phyloP scores from a whole-genome alignment of 2,113 vertebrate genomes.

The Oreocharis arfaki region DNA sequence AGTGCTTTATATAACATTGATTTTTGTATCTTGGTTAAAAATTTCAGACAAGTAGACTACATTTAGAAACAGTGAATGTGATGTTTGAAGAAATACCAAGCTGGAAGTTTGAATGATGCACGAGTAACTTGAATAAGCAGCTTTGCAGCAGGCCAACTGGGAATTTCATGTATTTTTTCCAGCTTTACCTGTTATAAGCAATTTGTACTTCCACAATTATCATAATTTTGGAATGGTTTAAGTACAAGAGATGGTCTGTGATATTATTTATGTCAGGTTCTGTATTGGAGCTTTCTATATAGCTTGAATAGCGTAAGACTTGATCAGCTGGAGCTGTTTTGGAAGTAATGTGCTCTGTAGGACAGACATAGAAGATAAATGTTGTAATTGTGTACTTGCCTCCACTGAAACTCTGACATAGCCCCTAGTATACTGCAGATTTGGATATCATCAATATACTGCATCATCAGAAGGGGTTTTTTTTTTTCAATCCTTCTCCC shows the following conservation, averaged over 20 bases:
- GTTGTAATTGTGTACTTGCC: neutral
- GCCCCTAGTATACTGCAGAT: neutral
- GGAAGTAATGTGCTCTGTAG: accelerated
- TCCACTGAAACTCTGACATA: neutral
- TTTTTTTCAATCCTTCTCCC: neutral
- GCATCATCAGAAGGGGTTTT: neutral
- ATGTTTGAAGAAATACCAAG: neutral
- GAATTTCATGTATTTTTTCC: neutral
- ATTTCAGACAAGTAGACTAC: constrained; percentile 16
- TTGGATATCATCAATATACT: neutral
- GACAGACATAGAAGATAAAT: neutral
- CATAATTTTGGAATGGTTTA: neutral
- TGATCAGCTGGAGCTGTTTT: neutral
- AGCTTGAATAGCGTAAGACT: neutral
- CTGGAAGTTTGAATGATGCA: neutral
- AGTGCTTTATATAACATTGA: constrained; percentile 45
- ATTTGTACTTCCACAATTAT: neutral
- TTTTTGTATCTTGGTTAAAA: constrained; percentile 19
- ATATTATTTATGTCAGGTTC: neutral
- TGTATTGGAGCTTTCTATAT: neutral
- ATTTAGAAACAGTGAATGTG: constrained; percentile 2
- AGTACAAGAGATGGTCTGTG: neutral
- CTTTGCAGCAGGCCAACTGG: neutral
- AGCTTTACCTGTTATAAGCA: neutral
- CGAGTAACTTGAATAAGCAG: neutral